Conservation (phyloP, 30 jellyfish, hydroid and myxozoan genomes). For the Aurelia sp. region DNA sequence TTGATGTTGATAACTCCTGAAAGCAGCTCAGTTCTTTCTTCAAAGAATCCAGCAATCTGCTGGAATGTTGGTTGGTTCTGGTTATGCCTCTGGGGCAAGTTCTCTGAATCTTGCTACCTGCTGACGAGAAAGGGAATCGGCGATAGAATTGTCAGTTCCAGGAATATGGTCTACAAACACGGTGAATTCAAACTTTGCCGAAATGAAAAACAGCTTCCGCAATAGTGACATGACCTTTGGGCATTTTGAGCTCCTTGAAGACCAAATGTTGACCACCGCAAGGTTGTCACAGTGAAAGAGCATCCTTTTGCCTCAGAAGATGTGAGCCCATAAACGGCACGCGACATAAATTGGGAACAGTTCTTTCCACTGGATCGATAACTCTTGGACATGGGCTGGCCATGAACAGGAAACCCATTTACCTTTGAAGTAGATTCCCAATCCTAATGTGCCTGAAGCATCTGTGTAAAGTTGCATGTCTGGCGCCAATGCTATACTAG, state of each 20-base stretch:
- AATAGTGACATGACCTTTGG: not conserved
- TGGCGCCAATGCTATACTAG: not conserved
- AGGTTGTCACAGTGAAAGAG: conserved; percentile 10
- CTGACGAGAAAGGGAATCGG: not conserved
- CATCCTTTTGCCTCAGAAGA: not conserved
- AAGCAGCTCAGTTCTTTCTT: not conserved
- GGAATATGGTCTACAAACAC: not conserved
- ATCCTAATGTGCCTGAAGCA: not conserved
- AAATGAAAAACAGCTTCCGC: not conserved
- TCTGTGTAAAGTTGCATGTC: conserved; percentile 6
- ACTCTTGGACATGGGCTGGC: not conserved
- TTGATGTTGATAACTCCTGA: not conserved
- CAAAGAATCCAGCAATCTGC: too few species aligned
- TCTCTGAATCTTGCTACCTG: not conserved
- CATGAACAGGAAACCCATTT: not conserved
- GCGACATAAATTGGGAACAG: conserved; percentile 13
- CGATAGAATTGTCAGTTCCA: not conserved
- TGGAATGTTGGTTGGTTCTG: too few species aligned
- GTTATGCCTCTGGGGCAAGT: too few species aligned
- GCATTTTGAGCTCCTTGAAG: not conserved
- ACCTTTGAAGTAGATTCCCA: not conserved
- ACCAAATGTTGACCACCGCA: conserved; percentile 17
- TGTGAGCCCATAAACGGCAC: not conserved
- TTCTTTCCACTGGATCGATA: conserved; percentile 12
- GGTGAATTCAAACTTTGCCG: not conserved